Evolutionary conservation across 1,140 invertebrate genomes (phyloP).

Genomic region (Mylabris phalerata): DNA sequence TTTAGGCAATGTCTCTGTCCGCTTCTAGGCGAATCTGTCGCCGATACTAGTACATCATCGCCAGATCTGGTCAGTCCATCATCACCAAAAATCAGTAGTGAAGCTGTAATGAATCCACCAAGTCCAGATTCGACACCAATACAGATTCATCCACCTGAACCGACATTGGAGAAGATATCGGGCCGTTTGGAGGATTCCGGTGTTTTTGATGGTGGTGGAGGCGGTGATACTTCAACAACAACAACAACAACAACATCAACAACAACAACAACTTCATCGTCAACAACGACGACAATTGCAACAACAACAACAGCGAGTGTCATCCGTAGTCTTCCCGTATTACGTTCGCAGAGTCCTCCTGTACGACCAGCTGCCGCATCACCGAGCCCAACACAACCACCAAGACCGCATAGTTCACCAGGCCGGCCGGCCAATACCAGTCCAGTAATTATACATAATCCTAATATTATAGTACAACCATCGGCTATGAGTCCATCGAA

Average conservation of each 20-base stretch:
- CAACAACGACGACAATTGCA: neutral
- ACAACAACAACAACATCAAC: neutral
- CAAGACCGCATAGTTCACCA: slow-evolving; percentile 42
- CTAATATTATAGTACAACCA: slow-evolving; percentile 34
- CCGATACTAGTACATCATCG: slow-evolving; percentile 82
- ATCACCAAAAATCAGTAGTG: slow-evolving; percentile 60
- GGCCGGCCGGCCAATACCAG: slow-evolving; percentile 35
- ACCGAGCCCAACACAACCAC: slow-evolving; percentile 34
- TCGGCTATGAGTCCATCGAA: slow-evolving; percentile 27
- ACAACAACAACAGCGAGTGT: slow-evolving; percentile 28
- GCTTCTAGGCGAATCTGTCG: slow-evolving; percentile 73
- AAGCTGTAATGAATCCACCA: slow-evolving; percentile 31
- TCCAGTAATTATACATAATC: slow-evolving; percentile 36
- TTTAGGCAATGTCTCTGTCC: slow-evolving; percentile 40
- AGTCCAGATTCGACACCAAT: slow-evolving; percentile 37
- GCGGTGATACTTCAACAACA: slow-evolving; percentile 5
- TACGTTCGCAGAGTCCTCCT: slow-evolving; percentile 37
- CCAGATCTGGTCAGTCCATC: slow-evolving; percentile 71
- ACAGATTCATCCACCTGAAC: slow-evolving; percentile 25
- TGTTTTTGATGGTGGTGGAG: slow-evolving; percentile 37
- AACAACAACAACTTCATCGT: slow-evolving; percentile 16
- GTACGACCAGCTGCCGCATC: slow-evolving; percentile 33
- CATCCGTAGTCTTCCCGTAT: slow-evolving; percentile 27
- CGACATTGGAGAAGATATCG: slow-evolving; percentile 31
- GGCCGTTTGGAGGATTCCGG: slow-evolving; percentile 34